phyloP scores from a whole-genome alignment of 2,888 invertebrate species.

The Caradrina clavipalpis region DNA sequence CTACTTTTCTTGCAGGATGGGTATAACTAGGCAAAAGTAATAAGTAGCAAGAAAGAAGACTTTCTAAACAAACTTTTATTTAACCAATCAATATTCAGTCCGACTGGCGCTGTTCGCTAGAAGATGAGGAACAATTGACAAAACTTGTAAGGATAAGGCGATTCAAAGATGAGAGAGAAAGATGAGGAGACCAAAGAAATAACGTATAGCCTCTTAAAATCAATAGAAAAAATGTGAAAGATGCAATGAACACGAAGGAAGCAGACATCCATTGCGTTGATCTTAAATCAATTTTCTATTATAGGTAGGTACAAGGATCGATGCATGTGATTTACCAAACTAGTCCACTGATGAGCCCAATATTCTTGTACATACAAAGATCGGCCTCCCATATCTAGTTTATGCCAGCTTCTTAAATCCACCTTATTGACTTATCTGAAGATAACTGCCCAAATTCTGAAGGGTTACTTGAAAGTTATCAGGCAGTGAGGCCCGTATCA shows the following conservation, averaged over 20 bases:
- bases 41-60: too few relatives aligned
- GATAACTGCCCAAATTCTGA: slow-evolving; percentile 30
- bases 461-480: slow-evolving; percentile 37
- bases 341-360: neutral
- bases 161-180: neutral
- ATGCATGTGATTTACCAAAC: neutral
- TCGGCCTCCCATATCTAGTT: neutral
- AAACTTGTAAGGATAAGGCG: too few relatives aligned
- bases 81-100: too few relatives aligned
- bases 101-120: too few relatives aligned
- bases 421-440: slow-evolving; percentile 12
- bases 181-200: neutral
- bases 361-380: neutral
- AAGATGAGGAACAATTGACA: too few relatives aligned
- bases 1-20: too few relatives aligned
- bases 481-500: slow-evolving; percentile 9
- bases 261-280: neutral
- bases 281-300: neutral
- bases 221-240: too few relatives aligned
- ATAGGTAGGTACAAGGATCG: too few relatives aligned
- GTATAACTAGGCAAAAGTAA: too few relatives aligned
- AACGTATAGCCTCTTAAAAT: too few relatives aligned
- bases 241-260: neutral
- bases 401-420: neutral
- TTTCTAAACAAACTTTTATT: too few relatives aligned